phyloP scores from a whole-genome alignment of 2,113 vertebrate genomes.

The Serinus canaria region DNA sequence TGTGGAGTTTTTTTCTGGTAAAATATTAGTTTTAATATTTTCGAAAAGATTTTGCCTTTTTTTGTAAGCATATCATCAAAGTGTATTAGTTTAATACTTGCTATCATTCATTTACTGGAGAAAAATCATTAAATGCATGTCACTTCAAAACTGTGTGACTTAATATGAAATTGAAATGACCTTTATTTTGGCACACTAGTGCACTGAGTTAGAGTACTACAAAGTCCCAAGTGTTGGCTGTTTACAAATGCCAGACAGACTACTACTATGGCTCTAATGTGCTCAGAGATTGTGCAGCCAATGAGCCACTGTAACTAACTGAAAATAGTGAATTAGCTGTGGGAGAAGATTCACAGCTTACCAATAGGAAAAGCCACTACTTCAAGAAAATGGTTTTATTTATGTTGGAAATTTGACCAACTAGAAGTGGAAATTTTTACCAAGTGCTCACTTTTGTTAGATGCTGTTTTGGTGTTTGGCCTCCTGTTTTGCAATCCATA shows the following conservation, averaged over 20 bases:
- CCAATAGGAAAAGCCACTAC: not conserved
- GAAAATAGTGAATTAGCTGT: not conserved
- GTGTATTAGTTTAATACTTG: conserved; percentile 48
- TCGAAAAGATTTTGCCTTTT: not conserved
- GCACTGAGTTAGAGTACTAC: conserved; percentile 11
- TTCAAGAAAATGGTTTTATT: not conserved
- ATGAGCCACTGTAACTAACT: not conserved
- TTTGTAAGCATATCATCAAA: conserved; percentile 41
- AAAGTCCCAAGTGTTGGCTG: conserved; percentile 22
- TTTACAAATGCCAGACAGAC: conserved; percentile 30
- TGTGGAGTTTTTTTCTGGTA: not conserved
- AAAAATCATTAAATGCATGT: conserved; percentile 64
- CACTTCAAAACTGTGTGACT: conserved; percentile 51
- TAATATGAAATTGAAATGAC: conserved; percentile 67
- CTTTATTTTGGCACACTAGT: conserved; percentile 58
- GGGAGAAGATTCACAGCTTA: not conserved
- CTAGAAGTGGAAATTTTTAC: not conserved
- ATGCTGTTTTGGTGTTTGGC: not conserved
- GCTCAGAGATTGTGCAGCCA: not conserved
- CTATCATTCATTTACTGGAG: conserved; percentile 53
- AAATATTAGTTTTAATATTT: conserved; percentile 36
- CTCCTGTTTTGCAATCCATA: not conserved
- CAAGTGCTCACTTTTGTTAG: not conserved
- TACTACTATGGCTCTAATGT: not conserved
- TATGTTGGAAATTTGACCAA: conserved; percentile 2